A percentile compares a stretch with the other conserved stretches of the same genome.
Conservation (phyloP, 2,797 vertebrate species). For the Paramormyrops hopkinsi region DNA sequence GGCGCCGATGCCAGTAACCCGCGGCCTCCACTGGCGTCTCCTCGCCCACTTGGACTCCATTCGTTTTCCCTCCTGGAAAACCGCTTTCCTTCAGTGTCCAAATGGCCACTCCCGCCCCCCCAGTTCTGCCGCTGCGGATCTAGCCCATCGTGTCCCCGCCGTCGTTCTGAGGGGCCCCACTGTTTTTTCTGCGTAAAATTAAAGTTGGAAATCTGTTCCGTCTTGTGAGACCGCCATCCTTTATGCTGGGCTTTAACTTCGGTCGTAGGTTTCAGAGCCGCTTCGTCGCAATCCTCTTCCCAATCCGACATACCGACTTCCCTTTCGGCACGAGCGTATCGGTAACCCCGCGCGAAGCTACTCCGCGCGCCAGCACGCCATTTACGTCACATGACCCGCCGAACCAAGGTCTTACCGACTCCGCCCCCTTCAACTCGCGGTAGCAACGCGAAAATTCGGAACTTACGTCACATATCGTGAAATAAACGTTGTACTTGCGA, state of each 20-base stretch:
- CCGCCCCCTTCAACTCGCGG: neutral
- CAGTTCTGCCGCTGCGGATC: neutral
- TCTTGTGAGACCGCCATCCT: neutral
- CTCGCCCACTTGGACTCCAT: neutral
- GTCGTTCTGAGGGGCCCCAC: neutral
- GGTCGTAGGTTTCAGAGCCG: conserved; percentile 1
- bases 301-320: conserved; percentile 61
- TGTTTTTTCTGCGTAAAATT: conserved; percentile 25
- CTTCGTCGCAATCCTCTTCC: conserved; percentile 54
- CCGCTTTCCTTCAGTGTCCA: neutral
- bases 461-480: neutral
- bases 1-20: conserved; percentile 21
- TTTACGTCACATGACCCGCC: neutral
- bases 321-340: neutral
- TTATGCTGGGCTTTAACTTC: rapidly evolving
- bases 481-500: neutral
- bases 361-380: neutral
- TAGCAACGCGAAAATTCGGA: neutral
- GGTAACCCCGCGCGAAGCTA: neutral
- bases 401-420: neutral
- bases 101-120: neutral
- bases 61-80: neutral
- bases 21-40: neutral
- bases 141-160: neutral
- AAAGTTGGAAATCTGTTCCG: neutral